A percentile compares a stretch with the other conserved stretches of the same genome.
These are phyloP conservation scores for Ataeniobius toweri DNA, from an alignment of 2,797 vertebrate species.

Conservation along the genomic window DNA sequence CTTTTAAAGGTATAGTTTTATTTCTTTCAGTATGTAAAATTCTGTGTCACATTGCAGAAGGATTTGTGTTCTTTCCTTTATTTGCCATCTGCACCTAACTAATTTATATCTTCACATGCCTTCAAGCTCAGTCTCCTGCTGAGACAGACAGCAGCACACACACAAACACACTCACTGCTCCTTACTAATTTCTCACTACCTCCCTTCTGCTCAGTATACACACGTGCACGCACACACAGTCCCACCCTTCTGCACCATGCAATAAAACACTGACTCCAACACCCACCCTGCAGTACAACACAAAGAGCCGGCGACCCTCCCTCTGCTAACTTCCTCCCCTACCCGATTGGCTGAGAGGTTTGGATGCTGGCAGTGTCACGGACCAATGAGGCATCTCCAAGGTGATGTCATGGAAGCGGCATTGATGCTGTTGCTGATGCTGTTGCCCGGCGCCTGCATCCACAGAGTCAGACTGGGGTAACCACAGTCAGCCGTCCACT, in stretches of 20 bases:
- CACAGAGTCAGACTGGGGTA: slow-evolving; percentile 65
- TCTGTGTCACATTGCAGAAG: neutral
- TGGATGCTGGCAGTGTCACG: slow-evolving; percentile 65
- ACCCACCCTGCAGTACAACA: slow-evolving; percentile 70
- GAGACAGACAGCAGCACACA: slow-evolving; percentile 32
- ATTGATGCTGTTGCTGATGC: slow-evolving; percentile 78
- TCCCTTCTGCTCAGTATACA: slow-evolving; percentile 2
- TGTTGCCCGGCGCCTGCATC: slow-evolving; percentile 76
- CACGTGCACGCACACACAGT: slow-evolving; percentile 13
- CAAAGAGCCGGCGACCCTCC: slow-evolving; percentile 63
- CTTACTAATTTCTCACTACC: slow-evolving; percentile 25
- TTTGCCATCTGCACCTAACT: slow-evolving; percentile 56
- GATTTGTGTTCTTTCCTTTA: slow-evolving; percentile 15
- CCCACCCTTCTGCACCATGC: slow-evolving; percentile 50
- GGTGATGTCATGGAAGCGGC: slow-evolving; percentile 78
- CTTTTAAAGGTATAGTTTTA: neutral
- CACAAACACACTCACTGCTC: slow-evolving; percentile 9
- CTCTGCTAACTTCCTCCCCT: slow-evolving; percentile 27
- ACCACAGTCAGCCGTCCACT: slow-evolving; percentile 54
- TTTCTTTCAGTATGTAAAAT: neutral
- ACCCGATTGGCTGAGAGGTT: slow-evolving; percentile 59
- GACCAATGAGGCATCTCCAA: slow-evolving; percentile 65
- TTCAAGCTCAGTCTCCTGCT: slow-evolving; percentile 44
- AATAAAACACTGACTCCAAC: slow-evolving; percentile 52
- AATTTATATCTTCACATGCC: slow-evolving; percentile 53